Evolutionary conservation across 2,797 vertebrate genomes (phyloP).

Genomic region (Mormyrus proboscirostris): DNA sequence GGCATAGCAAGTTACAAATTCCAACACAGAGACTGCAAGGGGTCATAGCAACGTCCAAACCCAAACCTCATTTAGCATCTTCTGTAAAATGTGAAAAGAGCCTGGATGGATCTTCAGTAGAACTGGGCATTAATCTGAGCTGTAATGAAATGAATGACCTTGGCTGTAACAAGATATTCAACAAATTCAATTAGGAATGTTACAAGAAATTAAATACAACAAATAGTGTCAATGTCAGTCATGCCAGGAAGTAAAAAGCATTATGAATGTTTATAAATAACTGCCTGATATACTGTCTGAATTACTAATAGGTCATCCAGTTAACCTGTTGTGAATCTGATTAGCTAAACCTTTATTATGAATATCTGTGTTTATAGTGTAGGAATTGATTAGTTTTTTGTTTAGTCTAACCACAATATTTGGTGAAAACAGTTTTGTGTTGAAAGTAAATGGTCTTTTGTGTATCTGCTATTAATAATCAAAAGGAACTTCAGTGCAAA

Average conservation of each 20-base stretch:
- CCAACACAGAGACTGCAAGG: not conserved
- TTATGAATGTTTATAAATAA: not conserved
- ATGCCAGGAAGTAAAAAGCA: not conserved
- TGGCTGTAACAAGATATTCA: not conserved
- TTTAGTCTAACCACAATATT: not conserved
- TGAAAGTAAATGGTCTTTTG: not conserved
- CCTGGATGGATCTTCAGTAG: not conserved
- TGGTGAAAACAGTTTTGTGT: not conserved
- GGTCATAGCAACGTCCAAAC: not conserved
- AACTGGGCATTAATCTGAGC: not conserved
- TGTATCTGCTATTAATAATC: not conserved
- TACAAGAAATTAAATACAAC: not conserved
- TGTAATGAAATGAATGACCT: not conserved
- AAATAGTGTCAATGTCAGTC: not conserved
- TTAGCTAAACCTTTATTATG: not conserved
- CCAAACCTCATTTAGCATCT: not conserved
- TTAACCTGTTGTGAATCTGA: not conserved
- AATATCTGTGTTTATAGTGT: not conserved
- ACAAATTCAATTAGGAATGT: not conserved
- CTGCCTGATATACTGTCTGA: not conserved
- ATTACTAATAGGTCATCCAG: not conserved
- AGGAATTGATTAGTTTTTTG: not conserved
- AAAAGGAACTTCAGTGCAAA: not conserved
- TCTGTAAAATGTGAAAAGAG: not conserved
- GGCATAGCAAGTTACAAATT: not conserved